phyloP scores from a whole-genome alignment of 1,140 invertebrate genomes.

The Pogonomyrmex californicus region DNA sequence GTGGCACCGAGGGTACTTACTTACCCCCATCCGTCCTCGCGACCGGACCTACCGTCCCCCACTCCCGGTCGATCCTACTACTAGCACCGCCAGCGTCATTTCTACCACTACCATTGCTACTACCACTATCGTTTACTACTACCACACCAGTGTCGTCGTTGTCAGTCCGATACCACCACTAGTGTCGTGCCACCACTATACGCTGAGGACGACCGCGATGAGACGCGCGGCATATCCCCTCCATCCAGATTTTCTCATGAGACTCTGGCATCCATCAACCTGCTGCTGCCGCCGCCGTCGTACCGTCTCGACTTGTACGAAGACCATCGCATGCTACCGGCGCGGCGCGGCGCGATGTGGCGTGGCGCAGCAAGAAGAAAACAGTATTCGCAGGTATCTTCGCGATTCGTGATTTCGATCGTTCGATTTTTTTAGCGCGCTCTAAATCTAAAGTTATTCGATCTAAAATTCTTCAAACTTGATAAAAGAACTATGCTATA shows the following conservation, averaged over 20 bases:
- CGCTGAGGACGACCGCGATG: constrained; percentile 60
- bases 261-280: constrained; percentile 78
- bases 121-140: constrained; percentile 38
- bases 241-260: constrained; percentile 77
- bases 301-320: constrained; percentile 66
- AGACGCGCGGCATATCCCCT: constrained; percentile 67
- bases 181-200: constrained; percentile 23
- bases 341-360: neutral
- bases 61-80: constrained; percentile 43
- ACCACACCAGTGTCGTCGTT: constrained; percentile 32
- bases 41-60: constrained; percentile 61
- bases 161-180: constrained; percentile 40
- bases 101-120: constrained; percentile 36
- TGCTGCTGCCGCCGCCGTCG: constrained; percentile 74
- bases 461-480: neutral
- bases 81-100: constrained; percentile 42
- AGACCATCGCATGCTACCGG: constrained; percentile 30
- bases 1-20: constrained; percentile 74
- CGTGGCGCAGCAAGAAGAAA: neutral
- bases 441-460: neutral
- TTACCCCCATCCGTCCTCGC: constrained; percentile 67
- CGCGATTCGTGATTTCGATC: neutral
- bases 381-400: constrained; percentile 15
- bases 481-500: neutral
- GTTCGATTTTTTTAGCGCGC: neutral